A percentile compares a stretch with the other conserved stretches of the same genome.
Conservation (phyloP, 2,797 vertebrate species). For the Sebastes matsubarae region DNA sequence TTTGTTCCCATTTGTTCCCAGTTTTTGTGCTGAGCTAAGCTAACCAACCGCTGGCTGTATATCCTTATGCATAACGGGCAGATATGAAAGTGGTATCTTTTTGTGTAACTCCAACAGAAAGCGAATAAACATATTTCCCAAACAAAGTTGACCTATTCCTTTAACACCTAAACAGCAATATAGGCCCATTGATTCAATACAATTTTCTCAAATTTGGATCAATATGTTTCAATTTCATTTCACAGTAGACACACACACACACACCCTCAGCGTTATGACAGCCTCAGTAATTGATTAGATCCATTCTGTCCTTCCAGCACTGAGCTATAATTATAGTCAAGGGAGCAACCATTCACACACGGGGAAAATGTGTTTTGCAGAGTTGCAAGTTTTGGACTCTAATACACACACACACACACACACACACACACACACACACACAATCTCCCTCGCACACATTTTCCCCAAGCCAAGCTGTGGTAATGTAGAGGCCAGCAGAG, state of each 20-base stretch:
- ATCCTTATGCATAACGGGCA: background rate
- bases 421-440: background rate
- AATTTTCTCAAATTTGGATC: background rate
- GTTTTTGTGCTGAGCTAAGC: background rate
- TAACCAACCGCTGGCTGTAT: background rate
- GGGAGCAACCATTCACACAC: constrained; percentile 26
- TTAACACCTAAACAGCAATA: background rate
- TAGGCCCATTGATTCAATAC: background rate
- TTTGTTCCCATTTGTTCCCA: background rate
- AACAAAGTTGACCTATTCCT: background rate
- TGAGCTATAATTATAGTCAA: constrained; percentile 33
- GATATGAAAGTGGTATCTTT: background rate
- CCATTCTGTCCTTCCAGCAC: constrained; percentile 34
- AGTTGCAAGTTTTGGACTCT: constrained; percentile 30
- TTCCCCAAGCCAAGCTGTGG: constrained; percentile 22
- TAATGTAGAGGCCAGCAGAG: constrained; percentile 26
- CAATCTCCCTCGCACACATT: constrained; percentile 14
- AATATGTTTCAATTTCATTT: background rate
- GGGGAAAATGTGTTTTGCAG: background rate
- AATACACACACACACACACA: constrained; percentile 12
- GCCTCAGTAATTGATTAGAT: constrained; percentile 30
- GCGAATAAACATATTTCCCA: background rate
- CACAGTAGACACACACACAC: background rate
- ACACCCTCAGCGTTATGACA: background rate
- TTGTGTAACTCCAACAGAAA: background rate